These are phyloP conservation scores for Cheilosia soror DNA, from an alignment of 2,888 invertebrate species.

Conservation along the genomic window DNA sequence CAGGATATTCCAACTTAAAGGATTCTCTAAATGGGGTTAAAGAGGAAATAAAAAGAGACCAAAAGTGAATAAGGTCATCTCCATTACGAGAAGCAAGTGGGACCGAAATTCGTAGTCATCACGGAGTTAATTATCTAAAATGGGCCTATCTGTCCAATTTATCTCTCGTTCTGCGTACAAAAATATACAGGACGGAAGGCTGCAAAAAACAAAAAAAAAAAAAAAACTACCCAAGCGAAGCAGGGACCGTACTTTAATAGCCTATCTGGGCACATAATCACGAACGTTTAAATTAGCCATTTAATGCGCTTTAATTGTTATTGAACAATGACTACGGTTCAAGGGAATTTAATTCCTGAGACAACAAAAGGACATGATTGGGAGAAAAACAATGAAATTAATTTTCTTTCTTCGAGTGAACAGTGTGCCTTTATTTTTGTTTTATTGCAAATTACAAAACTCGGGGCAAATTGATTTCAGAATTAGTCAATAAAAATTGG, in stretches of 20 bases:
- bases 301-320: slow-evolving; percentile 67
- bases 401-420: not conserved
- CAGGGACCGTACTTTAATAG: slow-evolving; percentile 47
- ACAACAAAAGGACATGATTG: slow-evolving; percentile 21
- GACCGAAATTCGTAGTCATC: slow-evolving; percentile 43
- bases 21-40: slow-evolving; percentile 29
- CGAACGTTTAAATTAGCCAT: slow-evolving; percentile 70
- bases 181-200: slow-evolving; percentile 7
- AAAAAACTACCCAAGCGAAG: not conserved
- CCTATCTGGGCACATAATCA: slow-evolving; percentile 65
- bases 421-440: slow-evolving; percentile 32
- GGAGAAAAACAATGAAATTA: slow-evolving; percentile 36
- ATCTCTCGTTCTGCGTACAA: slow-evolving; percentile 26
- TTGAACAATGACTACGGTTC: slow-evolving; percentile 55
- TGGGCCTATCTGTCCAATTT: slow-evolving; percentile 61
- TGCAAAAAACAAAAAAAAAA: not conserved
- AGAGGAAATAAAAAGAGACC: slow-evolving; percentile 32
- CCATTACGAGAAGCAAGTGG: slow-evolving; percentile 11
- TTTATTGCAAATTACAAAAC: slow-evolving; percentile 42
- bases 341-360: slow-evolving; percentile 41
- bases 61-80: slow-evolving; percentile 48
- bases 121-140: slow-evolving; percentile 62
- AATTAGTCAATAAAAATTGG: slow-evolving; percentile 46
- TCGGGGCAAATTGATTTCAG: slow-evolving; percentile 49
- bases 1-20: slow-evolving; percentile 19